Evolutionary conservation across 2,888 invertebrate species (phyloP).

Genomic region (Acleris emargana): DNA sequence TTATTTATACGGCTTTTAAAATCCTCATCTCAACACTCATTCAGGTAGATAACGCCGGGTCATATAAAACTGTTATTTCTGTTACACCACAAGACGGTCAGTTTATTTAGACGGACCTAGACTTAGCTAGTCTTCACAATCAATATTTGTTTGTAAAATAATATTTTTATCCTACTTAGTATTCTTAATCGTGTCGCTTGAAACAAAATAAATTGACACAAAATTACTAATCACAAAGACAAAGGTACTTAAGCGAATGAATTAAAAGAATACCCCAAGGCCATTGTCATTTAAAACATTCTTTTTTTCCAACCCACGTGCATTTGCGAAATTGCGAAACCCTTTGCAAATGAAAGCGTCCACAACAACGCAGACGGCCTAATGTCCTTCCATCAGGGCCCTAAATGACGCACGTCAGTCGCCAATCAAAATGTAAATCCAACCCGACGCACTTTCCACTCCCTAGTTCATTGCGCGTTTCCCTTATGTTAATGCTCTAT

Average conservation of each 20-base stretch:
- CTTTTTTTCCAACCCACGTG: constrained; percentile 59
- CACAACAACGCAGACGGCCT: constrained; percentile 77
- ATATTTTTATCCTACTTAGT: too few species aligned
- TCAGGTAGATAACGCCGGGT: too few species aligned
- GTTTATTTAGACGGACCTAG: too few species aligned
- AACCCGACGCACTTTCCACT: constrained; percentile 31
- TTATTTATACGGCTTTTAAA: too few species aligned
- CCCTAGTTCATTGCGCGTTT: constrained; percentile 49
- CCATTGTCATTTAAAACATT: constrained; percentile 63
- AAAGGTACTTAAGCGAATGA: constrained; percentile 38
- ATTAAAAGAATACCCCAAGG: constrained; percentile 39
- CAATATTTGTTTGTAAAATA: too few species aligned
- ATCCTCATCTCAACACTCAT: too few species aligned
- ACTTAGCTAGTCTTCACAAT: too few species aligned
- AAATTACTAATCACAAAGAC: constrained; percentile 12
- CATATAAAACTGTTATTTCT: too few species aligned
- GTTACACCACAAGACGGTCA: too few species aligned
- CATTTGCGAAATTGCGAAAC: constrained; percentile 76
- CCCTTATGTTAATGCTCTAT: not conserved
- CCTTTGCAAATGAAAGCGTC: constrained; percentile 73
- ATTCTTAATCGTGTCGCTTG: too few species aligned
- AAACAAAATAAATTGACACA: not conserved
- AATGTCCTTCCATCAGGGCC: constrained; percentile 80
- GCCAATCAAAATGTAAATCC: constrained; percentile 60
- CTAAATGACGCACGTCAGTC: constrained; percentile 80